Evolutionary conservation across 2,888 invertebrate genomes (phyloP), one percentile per base, ranked within the genome.

Genomic region (Helicoverpa assulta): DNA sequence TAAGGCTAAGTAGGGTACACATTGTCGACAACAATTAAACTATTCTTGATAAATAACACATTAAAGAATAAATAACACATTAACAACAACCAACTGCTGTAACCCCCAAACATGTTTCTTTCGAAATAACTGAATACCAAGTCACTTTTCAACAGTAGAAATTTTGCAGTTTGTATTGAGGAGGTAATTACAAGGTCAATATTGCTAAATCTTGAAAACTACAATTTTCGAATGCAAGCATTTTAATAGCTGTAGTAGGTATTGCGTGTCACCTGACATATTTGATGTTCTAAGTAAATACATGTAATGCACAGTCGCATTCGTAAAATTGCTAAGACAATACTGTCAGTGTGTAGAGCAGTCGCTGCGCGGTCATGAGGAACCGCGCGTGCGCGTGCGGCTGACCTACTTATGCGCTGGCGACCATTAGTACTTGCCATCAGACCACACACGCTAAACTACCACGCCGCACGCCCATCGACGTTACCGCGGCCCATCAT

Each of bases 401-500:
- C 89, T 94, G 94, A 94, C 95, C 95, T 87, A 94, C 87, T 91
- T 95, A 89, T 89, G 89, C 88, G 89, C 85, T 85, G 85, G 87
- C 90, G 90, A 88, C 87, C 89, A 87, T 86, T 86, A 87, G 86
- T 87, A 85, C 87, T 85, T 84, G 87, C 86, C 83, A 84, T 73
- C 85, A 83, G 91, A 89, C 89, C 92, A 91, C 92, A 91, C 91
- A 87, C 89, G 89, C 88, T 85, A 85, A 76, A 82, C 73, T 78
- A 78, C 83, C 85, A 83, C 85, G 67, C 77, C 63, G 72, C 77
- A 58, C 81, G 85, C 86, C 87, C 87, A 85, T 81, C 88, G 76
- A 82, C 86, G 84, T 84, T 86, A 88, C 86, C 82, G 86, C 87
- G 86, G 87, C 89, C 76, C 81, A 77, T 78, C 79, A 79, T 78